These are phyloP conservation scores for Drosophila vallismaia DNA, from an alignment of 2,888 invertebrate species.

Conservation along the genomic window DNA sequence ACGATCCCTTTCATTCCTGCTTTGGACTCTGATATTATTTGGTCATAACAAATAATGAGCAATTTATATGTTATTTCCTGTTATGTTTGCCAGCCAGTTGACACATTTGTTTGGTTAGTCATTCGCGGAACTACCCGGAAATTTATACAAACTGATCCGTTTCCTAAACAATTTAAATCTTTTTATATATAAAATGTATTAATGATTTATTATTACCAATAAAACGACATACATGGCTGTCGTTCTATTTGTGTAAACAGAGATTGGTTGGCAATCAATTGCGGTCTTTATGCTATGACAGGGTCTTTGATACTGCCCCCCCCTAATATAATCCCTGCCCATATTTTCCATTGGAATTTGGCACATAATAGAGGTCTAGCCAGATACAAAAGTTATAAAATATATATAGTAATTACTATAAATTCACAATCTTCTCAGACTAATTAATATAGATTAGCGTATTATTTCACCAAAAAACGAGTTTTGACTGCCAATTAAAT, in stretches of 20 bases:
- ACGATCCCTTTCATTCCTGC: slow-evolving; percentile 21
- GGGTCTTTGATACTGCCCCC: slow-evolving; percentile 17
- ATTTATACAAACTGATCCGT: not conserved
- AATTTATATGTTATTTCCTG: slow-evolving; percentile 57
- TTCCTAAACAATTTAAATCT: not conserved
- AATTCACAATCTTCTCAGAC: not conserved
- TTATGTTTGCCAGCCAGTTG: slow-evolving; percentile 35
- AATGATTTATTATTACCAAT: slow-evolving; percentile 2
- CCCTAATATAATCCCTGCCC: slow-evolving; percentile 29
- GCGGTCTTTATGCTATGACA: slow-evolving; percentile 36
- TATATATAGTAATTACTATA: too few species aligned
- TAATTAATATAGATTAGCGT: not conserved
- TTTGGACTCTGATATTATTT: not conserved
- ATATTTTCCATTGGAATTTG: slow-evolving; percentile 16
- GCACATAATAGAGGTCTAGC: slow-evolving; percentile 12
- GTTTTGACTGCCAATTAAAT: slow-evolving; percentile 23
- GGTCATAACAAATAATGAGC: slow-evolving; percentile 29
- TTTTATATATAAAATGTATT: not conserved
- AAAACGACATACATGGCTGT: not conserved
- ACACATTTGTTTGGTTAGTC: slow-evolving; percentile 15
- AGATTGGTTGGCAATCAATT: slow-evolving; percentile 17
- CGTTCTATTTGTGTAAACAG: slow-evolving; percentile 1
- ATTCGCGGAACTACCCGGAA: slow-evolving; percentile 4
- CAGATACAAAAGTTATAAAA: too few species aligned
- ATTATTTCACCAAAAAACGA: slow-evolving; percentile 9